Percentiles rank a stretch among this genome's conserved stretches.
Conservation (phyloP, 1,140 invertebrate genomes). For the Scaptomyza pallida region DNA sequence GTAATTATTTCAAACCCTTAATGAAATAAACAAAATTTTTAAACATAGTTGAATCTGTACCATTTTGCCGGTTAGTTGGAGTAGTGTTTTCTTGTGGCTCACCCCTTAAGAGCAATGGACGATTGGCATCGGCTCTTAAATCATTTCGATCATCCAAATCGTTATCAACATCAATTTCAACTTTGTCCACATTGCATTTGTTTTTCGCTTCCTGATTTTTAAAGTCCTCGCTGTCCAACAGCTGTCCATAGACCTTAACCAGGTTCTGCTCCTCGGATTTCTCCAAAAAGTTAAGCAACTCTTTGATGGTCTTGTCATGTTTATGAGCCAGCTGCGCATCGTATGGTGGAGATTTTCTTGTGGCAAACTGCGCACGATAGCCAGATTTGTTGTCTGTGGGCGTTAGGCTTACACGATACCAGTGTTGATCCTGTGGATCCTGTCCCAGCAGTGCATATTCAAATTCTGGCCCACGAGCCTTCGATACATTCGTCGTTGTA, state of each 20-base stretch:
- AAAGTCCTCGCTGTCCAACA: conserved; percentile 35
- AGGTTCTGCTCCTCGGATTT: conserved; percentile 59
- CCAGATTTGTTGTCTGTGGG: conserved; percentile 38
- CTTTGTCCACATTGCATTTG: conserved; percentile 21
- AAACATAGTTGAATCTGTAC: conserved; percentile 2
- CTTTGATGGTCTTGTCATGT: conserved; percentile 62
- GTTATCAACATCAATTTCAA: conserved; percentile 19
- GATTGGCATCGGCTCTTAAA: conserved; percentile 2
- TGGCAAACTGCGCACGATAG: conserved; percentile 58
- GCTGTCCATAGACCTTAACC: conserved; percentile 49
- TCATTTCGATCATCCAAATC: background rate
- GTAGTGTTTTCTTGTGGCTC: conserved; percentile 10
- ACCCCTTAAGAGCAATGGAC: conserved; percentile 30
- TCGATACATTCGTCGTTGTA: background rate
- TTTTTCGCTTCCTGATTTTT: conserved; percentile 18
- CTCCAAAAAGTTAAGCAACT: conserved; percentile 58
- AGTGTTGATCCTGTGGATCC: conserved; percentile 64
- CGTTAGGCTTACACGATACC: conserved; percentile 65
- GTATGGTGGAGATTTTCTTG: conserved; percentile 53
- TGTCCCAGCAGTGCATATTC: conserved; percentile 62
- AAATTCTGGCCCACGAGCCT: conserved; percentile 32
- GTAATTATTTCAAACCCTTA: conserved; percentile 48
- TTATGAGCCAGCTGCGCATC: conserved; percentile 55
- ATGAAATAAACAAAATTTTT: conserved; percentile 63
- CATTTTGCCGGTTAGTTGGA: background rate